Base-by-base conservation (phyloP, 1,140 invertebrate species). In the Aethina tumida region DNA sequence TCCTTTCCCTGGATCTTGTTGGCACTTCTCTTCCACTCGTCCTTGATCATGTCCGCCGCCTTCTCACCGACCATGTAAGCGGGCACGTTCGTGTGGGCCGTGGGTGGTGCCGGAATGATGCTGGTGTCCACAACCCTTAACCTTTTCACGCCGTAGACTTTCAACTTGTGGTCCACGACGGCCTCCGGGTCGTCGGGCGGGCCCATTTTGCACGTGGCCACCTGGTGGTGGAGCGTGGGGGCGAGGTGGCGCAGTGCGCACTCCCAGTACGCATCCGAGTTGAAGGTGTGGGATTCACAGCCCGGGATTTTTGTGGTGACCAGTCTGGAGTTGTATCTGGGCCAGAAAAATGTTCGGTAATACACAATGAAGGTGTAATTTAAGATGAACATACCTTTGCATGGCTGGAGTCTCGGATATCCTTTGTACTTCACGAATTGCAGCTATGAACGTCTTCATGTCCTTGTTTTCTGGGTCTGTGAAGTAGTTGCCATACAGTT, bases 131-230 rank as follows among this genome's bases (percentile, higher is more conserved):
- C 75, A 1, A 89, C 81, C 20, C 86, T 66, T 17, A 90, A 59
- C 14, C 70, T 69, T n/a, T 63, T 54, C 1, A 85, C 54, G 0
- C 83, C 83, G 42, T 81, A 63, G 0, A 90, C 78, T 53, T 63
- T 70, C 1, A 92, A 59, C 33, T 79, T 58, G 0, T 75, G 68
- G 58, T 84, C 75, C 0, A 92, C 85, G 0, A 91, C 84, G 1
- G 84, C 76, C 17, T 64, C 55, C 2, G 63, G 53, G 59, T 89
- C 84, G 1, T 47, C 56, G 1, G 43, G 13, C 0, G 79, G 74
- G 0, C 86, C 85, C 86, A 90, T 90, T 59, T 80, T 84, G 15
- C 70, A 75, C 0, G 81, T 83, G 0, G 75, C 68, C 4, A 75
- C 64, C 41, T 79, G 78, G 53, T 88, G 81, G 49, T 84, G 80